Conservation (phyloP, 2,888 invertebrate species). For the Agrilus cyanescens region DNA sequence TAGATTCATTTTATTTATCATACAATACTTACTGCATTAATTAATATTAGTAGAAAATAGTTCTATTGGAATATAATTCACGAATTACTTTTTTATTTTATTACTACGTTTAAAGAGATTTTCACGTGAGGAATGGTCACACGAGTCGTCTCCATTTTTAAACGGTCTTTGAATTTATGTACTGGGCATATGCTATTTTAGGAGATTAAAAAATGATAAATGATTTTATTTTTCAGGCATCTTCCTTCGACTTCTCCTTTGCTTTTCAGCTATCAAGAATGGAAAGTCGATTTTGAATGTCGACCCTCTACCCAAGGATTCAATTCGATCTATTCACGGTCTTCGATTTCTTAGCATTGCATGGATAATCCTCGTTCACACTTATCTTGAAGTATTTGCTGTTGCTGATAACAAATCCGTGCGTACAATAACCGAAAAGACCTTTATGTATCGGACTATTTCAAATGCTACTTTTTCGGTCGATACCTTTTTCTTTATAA, state of each 20-base stretch:
- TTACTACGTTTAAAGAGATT: no score
- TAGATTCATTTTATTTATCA: no score
- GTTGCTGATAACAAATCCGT: conserved; percentile 64
- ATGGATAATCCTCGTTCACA: conserved; percentile 79
- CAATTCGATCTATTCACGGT: conserved; percentile 65
- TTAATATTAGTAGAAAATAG: no score
- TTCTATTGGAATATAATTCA: no score
- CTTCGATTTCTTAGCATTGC: conserved; percentile 64
- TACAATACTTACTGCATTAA: no score
- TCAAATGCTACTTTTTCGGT: conserved; percentile 79
- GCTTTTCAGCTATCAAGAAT: conserved; percentile 65
- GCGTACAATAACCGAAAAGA: conserved; percentile 60
- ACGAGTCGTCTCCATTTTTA: no score
- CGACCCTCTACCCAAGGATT: conserved; percentile 51
- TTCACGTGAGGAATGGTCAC: no score
- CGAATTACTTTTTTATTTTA: no score
- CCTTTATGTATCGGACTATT: conserved; percentile 69
- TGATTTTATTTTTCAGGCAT: conserved; percentile 37
- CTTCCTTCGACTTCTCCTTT: conserved; percentile 50
- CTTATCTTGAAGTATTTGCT: conserved; percentile 69
- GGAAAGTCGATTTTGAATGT: conserved; percentile 63
- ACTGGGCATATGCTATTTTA: no score
- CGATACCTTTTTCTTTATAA: conserved; percentile 78
- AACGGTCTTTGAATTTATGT: no score
- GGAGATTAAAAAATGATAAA: conserved; percentile 1